These are phyloP conservation scores for Agrotis clavis DNA, from an alignment of 2,888 invertebrate genomes.

Conservation along the genomic window DNA sequence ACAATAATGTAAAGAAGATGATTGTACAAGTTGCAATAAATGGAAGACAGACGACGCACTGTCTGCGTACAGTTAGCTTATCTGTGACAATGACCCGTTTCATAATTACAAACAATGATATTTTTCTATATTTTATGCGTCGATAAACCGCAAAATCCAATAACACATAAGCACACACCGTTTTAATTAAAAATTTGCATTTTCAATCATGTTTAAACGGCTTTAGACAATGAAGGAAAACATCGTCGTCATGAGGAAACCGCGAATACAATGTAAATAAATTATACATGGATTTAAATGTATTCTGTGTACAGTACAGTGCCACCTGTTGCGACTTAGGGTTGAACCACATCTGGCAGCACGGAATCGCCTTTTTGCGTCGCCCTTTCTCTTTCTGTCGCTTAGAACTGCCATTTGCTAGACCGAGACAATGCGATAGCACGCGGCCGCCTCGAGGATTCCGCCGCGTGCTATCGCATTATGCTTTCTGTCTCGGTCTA, in stretches of 20 bases:
- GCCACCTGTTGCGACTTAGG: constrained; percentile 29
- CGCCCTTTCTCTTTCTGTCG: no score
- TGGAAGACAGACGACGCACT: constrained; percentile 74
- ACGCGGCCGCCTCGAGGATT: no score
- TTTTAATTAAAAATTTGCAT: constrained; percentile 26
- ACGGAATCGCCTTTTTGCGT: no score
- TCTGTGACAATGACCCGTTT: constrained; percentile 69
- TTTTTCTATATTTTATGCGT: constrained; percentile 31
- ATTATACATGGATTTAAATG: constrained; percentile 14
- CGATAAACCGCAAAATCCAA: constrained; percentile 40
- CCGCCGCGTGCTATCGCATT: no score
- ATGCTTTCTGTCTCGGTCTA: no score
- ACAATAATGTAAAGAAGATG: constrained; percentile 44
- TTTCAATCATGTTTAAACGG: constrained; percentile 27
- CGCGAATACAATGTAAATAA: constrained; percentile 27
- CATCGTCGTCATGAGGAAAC: constrained; percentile 15
- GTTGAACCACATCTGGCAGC: no score
- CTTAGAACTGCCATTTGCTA: no score
- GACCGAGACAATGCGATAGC: no score
- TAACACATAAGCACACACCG: constrained; percentile 9
- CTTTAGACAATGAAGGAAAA: constrained; percentile 18
- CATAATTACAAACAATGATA: constrained; percentile 56
- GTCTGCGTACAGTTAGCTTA: constrained; percentile 73
- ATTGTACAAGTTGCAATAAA: constrained; percentile 56
- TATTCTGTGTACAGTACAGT: no score